phyloP scores from a whole-genome alignment of 2,797 vertebrate genomes.

The Sandelia bainsii region DNA sequence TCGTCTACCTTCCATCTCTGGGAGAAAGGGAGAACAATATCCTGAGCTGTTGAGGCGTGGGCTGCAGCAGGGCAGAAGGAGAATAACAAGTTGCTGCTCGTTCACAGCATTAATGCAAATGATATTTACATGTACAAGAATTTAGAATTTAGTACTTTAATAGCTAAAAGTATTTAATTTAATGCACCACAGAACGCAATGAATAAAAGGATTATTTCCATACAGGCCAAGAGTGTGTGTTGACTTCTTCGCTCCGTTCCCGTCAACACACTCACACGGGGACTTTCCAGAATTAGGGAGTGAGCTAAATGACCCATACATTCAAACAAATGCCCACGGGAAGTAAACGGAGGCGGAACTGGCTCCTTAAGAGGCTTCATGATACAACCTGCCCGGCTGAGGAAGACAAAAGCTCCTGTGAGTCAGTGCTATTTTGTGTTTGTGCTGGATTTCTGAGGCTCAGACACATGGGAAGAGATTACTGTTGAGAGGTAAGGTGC shows the following conservation, averaged over 20 bases:
- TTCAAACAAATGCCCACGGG: neutral
- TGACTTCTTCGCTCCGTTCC: neutral
- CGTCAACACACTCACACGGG: constrained; percentile 23
- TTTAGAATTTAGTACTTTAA: constrained; percentile 12
- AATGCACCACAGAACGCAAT: constrained; percentile 29
- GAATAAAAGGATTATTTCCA: constrained; percentile 23
- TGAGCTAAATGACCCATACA: constrained; percentile 68
- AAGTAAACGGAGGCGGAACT: constrained; percentile 69
- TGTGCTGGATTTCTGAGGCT: neutral
- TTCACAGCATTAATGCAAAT: constrained; percentile 23
- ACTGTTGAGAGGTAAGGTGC: neutral
- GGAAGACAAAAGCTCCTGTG: constrained; percentile 17
- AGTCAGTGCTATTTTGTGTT: constrained; percentile 1
- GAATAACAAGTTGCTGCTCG: constrained; percentile 14
- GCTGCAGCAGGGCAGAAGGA: constrained; percentile 10
- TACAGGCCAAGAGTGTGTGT: neutral
- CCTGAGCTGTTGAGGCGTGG: constrained; percentile 21
- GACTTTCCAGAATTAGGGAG: constrained; percentile 57
- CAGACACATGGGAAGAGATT: neutral
- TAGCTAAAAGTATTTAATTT: constrained; percentile 25
- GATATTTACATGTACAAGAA: constrained; percentile 27
- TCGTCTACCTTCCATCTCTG: constrained; percentile 5
- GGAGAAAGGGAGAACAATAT: constrained; percentile 14
- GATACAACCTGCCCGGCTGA: constrained; percentile 61
- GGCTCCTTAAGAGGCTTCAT: constrained; percentile 64